Evolutionary conservation across 2,888 invertebrate species (phyloP), one percentile per base, ranked within the genome.

Genomic region (Epicampocera succincta): DNA sequence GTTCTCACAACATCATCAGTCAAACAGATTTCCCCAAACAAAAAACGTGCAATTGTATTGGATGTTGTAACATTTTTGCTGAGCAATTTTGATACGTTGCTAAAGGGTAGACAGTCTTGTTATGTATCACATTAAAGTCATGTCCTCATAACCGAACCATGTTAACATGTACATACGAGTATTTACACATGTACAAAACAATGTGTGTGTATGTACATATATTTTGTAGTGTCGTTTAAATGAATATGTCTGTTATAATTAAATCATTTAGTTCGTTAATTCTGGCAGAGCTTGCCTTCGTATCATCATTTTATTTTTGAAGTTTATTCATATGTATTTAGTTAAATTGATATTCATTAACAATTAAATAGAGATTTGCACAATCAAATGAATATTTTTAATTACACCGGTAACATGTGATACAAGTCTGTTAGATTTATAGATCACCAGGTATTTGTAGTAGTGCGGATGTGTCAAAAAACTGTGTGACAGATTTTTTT

Each of bases 201-300:
- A n/a, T n/a, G n/a, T n/a, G n/a, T n/a, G n/a, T n/a, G n/a, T n/a
- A n/a, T n/a, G n/a, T n/a, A n/a, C n/a, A n/a, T 44, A 8, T 25
- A 29, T 38, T 3, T 1, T 52, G 40, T 42, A 25, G 25, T 66
- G 6, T 42, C 15, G 15, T 48, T 25, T 25, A n/a, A 29, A 33
- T 63, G 21, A 25, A 15, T 56, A 25, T 42, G 58, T 56, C 40
- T 48, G 54, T 56, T 71, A 61, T 65, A 71, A 77, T 77, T 77
- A 65, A 77, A 71, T 77, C 63, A 65, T 71, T 12, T 63, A 71
- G 54, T 69, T 71, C 48, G 46, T 56, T 46, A 40, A 48, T 69
- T 54, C 12, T n/a, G 40, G 12, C 56, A 33, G 19, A 46, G 38
- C 3, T 40, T 65, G 29, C 11, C 38, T n/a, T 72, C 29, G 40